Evolutionary conservation across 1,140 invertebrate genomes (phyloP), one percentile per base, ranked within the genome.

Genomic region (Mylabris phalerata): DNA sequence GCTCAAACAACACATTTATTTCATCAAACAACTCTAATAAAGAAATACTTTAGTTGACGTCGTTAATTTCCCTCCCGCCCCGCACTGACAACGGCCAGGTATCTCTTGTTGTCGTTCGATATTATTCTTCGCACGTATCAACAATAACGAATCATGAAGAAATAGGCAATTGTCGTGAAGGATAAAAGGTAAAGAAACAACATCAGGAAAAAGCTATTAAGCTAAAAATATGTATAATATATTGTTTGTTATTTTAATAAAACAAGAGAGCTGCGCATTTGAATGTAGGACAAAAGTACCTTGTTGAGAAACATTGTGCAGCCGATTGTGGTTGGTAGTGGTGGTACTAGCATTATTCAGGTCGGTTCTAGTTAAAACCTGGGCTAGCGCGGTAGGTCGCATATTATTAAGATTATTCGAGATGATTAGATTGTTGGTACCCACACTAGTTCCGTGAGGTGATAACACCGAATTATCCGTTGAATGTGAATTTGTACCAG

Each of bases 401-500:
- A 67, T 66, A 55, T 73, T 75, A 73, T 75, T 73, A 67, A 75
- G 68, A 64, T 73, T 75, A 73, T 75, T 75, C 56, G 73, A 69
- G 68, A 72, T 72, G 63, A 75, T 69, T 65, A 73, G 71, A 71
- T 66, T 70, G 67, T 72, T 73, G 73, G 75, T 79, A 78, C 77
- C 75, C 76, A 77, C 77, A 75, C 75, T 79, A 72, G 75, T 75
- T 75, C 74, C 72, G 70, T 75, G 71, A 63, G 74, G 70, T 64
- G 75, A 69, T 60, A 72, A 57, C 55, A 75, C 67, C 41, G 71
- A 75, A 66, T 71, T 74, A 68, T 69, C 71, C 49, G 78, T 78
- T 54, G 79, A 79, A 57, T 80, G 79, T 42, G 79, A 80, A 54
- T 79, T 80, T 65, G 79, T 79, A 70, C 79, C 80, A 66, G 80